A percentile compares a stretch with the other conserved stretches of the same genome.
Conservation (phyloP, 2,888 invertebrate species). For the Galerucella nymphaeae region DNA sequence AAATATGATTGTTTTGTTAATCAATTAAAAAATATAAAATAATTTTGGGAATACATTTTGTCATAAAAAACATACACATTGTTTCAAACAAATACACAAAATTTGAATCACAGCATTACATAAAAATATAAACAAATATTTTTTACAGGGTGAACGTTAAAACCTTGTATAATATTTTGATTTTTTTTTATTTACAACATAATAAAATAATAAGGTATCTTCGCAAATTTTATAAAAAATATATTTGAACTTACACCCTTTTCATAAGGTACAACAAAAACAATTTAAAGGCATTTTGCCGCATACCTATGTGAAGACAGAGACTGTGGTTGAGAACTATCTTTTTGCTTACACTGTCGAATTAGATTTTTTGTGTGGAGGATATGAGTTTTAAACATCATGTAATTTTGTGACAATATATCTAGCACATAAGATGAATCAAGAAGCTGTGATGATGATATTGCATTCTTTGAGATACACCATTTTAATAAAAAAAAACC, state of each 20-base stretch:
- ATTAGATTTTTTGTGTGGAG: constrained; percentile 10
- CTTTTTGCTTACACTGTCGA: constrained; percentile 12
- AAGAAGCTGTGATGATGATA: too few species aligned
- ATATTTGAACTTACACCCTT: constrained; percentile 16
- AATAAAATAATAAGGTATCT: constrained; percentile 15
- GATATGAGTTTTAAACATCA: neutral
- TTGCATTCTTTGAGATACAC: too few species aligned
- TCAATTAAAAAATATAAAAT: constrained; percentile 28
- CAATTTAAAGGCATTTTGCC: constrained; percentile 1
- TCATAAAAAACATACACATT: constrained; percentile 40
- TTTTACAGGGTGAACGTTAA: constrained; percentile 18
- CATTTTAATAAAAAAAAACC: too few species aligned
- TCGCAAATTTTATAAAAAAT: constrained; percentile 13
- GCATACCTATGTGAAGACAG: constrained; percentile 5
- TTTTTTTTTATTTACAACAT: constrained; percentile 6
- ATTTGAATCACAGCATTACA: constrained; percentile 61
- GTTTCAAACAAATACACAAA: constrained; percentile 62
- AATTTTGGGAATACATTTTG: constrained; percentile 25
- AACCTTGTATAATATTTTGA: neutral
- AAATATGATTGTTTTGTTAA: constrained; percentile 38
- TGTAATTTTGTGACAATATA: neutral
- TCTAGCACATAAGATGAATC: too few species aligned
- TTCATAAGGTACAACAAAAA: constrained; percentile 20
- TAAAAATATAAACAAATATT: constrained; percentile 23
- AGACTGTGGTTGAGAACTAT: constrained; percentile 28